Evolutionary conservation across 2,797 vertebrate species (phyloP).

Genomic region (Hemibagrus guttatus): DNA sequence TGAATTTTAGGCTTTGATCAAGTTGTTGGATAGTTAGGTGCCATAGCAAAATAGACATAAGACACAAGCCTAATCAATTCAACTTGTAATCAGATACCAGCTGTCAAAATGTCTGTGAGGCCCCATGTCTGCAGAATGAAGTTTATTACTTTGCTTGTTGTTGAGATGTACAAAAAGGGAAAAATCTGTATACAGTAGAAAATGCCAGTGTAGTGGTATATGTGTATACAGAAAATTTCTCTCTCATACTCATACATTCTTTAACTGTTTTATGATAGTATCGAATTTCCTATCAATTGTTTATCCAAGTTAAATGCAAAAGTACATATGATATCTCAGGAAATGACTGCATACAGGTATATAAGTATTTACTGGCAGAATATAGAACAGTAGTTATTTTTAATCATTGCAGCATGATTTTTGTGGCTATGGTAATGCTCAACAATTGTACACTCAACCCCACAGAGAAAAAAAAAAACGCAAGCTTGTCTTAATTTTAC

Average conservation of each 20-base stretch:
- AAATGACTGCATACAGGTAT: neutral
- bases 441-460: neutral
- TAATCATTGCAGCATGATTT: neutral
- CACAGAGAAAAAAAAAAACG: neutral
- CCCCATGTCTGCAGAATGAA: neutral
- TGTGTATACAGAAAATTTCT: neutral
- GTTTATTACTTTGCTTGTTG: neutral
- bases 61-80: neutral
- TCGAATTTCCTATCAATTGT: neutral
- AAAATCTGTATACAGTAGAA: neutral
- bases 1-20: neutral
- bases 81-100: neutral
- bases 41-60: neutral
- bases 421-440: neutral
- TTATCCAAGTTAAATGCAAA: neutral
- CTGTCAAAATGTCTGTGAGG: neutral
- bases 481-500: constrained; percentile 5
- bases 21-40: neutral
- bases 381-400: neutral
- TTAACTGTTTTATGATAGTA: neutral
- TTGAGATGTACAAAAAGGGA: neutral
- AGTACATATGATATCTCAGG: neutral
- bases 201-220: neutral
- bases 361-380: neutral
- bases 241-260: too few species aligned